These are phyloP conservation scores for Pongo abelii DNA, from an alignment of 2,113 vertebrate genomes.

Conservation along the genomic window DNA sequence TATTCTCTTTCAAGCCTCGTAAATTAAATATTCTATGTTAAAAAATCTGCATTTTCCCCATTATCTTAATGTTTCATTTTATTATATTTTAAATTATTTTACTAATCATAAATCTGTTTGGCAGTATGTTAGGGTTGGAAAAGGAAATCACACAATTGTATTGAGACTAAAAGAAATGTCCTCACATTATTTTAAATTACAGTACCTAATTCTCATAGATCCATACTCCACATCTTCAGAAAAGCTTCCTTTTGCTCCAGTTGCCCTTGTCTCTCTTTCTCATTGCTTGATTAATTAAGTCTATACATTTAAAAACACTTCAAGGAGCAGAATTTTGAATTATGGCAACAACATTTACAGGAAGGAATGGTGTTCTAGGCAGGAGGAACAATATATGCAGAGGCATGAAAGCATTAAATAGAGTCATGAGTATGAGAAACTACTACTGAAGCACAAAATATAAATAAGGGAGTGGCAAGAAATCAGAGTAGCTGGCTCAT, in stretches of 20 bases:
- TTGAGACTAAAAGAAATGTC: constrained; percentile 7
- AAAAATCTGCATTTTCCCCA: neutral
- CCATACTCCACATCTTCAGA: neutral
- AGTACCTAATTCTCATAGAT: neutral
- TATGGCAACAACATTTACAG: neutral
- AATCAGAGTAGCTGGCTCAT: neutral
- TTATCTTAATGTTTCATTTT: neutral
- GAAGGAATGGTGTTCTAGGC: neutral
- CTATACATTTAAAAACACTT: neutral
- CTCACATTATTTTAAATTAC: neutral
- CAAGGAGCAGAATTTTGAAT: constrained; percentile 9
- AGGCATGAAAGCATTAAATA: neutral
- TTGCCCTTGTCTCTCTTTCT: neutral
- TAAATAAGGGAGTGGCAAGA: neutral
- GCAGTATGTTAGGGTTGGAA: neutral
- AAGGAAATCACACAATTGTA: neutral
- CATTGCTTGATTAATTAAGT: neutral
- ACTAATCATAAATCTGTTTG: neutral
- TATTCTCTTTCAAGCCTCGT: neutral
- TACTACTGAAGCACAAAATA: neutral
- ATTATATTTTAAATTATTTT: constrained; percentile 45
- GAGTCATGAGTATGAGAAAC: neutral
- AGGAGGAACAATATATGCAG: neutral
- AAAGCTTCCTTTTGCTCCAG: neutral
- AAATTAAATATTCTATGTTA: neutral